A percentile compares a stretch with the other conserved stretches of the same genome.
Conservation (phyloP, 2,113 vertebrate genomes). For the Actenoides lindsayi region DNA sequence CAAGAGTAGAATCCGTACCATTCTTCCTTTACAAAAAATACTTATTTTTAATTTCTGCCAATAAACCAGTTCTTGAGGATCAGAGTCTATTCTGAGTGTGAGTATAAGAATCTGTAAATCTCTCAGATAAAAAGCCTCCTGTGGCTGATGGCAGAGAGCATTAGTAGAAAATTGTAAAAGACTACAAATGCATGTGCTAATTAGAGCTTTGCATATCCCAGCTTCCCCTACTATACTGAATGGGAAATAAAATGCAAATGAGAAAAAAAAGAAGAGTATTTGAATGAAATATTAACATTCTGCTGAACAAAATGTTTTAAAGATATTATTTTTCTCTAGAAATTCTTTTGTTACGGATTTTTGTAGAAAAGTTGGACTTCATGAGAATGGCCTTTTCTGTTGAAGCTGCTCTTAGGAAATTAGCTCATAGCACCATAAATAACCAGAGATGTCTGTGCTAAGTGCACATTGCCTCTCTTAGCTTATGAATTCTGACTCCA, state of each 20-base stretch:
- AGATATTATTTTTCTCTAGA: neutral
- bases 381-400: neutral
- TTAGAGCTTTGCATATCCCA: slow-evolving; percentile 36
- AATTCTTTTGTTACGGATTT: neutral
- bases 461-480: neutral
- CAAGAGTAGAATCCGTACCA: neutral
- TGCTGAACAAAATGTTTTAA: neutral
- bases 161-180: slow-evolving; percentile 21
- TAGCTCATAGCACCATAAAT: neutral
- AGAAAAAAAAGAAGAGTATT: neutral
- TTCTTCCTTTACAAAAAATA: neutral
- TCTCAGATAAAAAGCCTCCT: slow-evolving; percentile 21
- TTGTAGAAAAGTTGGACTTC: neutral
- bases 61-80: slow-evolving; percentile 9
- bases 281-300: slow-evolving; percentile 4
- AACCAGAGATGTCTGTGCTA: neutral
- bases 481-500: neutral
- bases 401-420: neutral
- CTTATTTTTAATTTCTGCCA: slow-evolving; percentile 1
- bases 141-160: slow-evolving; percentile 38
- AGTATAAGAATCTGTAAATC: slow-evolving; percentile 20
- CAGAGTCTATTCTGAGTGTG: neutral
- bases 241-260: slow-evolving; percentile 18
- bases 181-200: slow-evolving; percentile 46
- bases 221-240: neutral